Conservation (phyloP, 2,113 vertebrate species). For the Mandrillus leucophaeus region DNA sequence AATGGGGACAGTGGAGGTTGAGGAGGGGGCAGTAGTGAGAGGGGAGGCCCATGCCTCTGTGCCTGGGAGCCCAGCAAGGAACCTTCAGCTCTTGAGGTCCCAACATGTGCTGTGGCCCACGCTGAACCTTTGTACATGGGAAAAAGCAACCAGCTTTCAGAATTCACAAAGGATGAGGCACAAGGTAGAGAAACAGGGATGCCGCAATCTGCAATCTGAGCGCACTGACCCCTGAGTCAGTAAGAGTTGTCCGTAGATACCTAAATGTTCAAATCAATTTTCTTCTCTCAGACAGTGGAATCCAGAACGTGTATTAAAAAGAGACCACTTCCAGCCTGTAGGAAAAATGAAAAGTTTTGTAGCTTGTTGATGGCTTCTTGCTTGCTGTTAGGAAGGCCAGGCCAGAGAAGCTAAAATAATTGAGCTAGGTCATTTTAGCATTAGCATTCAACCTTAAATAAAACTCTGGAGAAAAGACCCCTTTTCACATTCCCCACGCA, state of each 20-base stretch:
- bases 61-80: background rate
- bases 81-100: background rate
- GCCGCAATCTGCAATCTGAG: accelerated
- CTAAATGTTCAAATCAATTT: background rate
- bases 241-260: background rate
- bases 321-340: background rate
- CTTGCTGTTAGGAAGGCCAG: background rate
- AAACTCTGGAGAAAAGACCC: slow-evolving; percentile 14
- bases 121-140: accelerated
- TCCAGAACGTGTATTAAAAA: background rate
- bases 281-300: background rate
- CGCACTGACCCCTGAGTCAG: background rate
- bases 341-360: background rate
- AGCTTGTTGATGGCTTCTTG: background rate
- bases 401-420: background rate
- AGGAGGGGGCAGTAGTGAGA: background rate
- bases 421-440: background rate
- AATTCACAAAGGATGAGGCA: background rate
- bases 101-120: background rate
- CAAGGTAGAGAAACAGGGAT: background rate
- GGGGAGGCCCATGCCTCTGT: background rate
- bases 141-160: background rate
- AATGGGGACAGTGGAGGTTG: background rate
- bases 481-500: background rate
- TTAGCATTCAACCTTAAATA: background rate